Evolutionary conservation across 2,797 vertebrate species (phyloP).

Genomic region (Danio jaintianensis): DNA sequence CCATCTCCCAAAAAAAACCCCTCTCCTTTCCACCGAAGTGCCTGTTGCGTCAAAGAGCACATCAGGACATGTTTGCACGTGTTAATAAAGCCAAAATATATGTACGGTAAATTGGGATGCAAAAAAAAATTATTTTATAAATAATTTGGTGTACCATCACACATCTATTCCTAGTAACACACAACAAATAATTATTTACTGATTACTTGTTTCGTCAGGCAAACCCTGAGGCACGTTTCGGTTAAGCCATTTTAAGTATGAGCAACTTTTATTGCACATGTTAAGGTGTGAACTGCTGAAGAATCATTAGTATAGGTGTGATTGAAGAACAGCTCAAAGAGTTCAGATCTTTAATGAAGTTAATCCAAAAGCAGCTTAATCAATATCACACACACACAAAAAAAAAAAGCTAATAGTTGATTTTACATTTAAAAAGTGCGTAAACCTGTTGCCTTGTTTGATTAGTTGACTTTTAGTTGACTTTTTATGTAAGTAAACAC

Average conservation of each 20-base stretch:
- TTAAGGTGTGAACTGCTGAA: background rate
- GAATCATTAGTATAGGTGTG: background rate
- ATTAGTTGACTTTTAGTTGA: no score
- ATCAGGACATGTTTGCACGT: background rate
- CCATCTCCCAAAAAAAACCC: background rate
- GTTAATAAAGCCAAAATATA: background rate
- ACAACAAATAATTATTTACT: background rate
- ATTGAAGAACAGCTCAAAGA: background rate
- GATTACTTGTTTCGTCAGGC: background rate
- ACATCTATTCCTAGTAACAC: background rate
- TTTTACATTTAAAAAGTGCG: no score
- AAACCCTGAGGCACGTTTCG: background rate
- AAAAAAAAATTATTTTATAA: background rate
- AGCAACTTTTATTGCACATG: constrained; percentile 9
- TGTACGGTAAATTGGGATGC: background rate
- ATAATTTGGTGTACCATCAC: background rate
- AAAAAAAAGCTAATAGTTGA: no score
- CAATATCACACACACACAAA: no score
- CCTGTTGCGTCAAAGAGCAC: background rate
- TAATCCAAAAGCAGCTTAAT: background rate
- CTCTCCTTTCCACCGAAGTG: background rate
- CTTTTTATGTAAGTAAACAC: no score
- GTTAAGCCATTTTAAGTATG: background rate
- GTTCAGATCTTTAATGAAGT: background rate
- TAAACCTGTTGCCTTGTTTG: no score